Evolutionary conservation across 2,113 vertebrate genomes (phyloP), one percentile per base, ranked within the genome.

Genomic region (Podarcis muralis): DNA sequence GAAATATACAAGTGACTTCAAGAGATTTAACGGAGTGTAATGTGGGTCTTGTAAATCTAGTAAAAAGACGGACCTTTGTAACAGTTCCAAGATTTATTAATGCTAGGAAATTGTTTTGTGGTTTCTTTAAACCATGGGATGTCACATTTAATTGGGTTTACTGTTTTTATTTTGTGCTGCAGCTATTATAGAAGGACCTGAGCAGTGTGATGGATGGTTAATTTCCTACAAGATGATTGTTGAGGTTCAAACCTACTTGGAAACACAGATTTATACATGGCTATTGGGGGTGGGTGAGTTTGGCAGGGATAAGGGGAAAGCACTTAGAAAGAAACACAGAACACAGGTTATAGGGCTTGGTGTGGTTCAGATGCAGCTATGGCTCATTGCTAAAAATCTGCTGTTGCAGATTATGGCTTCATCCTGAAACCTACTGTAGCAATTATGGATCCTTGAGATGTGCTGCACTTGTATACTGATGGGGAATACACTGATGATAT

Each of bases 51-150:
- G 18, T 75, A 83, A 88, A 65, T 82, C 53, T 75, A 32, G 15
- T 84, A 57, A 91, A 85, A 92, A 89, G 22, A 85, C 37, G 25
- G 88, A 86, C 12, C 68, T 27, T 1, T 89, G 83, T 13, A 72
- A 65, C 30, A 66, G 27, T 68, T 82, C 76, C 12, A 16, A 57
- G 1, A 57, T 87, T 89, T 92, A 77, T 75, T 9, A 32, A 35
- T 83, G 87, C 4, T 12, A 83, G 65, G 11, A 5, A 78, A 84
- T 90, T 81, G 18, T 90, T 0, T 0, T 81, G 35, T 23, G 37
- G 85, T 25, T 32, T 40, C 27, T 35, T 84, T 85, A 69, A 88
- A 23, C 40, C 27, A 57, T 35, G 35, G 81, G 43, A 40, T 12
- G 8, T 8, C 18, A 20, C 35, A 22, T 48, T 5, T 35, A 48